Evolutionary conservation across 2,797 vertebrate genomes (phyloP).

Genomic region (Sphenodon punctatus): DNA sequence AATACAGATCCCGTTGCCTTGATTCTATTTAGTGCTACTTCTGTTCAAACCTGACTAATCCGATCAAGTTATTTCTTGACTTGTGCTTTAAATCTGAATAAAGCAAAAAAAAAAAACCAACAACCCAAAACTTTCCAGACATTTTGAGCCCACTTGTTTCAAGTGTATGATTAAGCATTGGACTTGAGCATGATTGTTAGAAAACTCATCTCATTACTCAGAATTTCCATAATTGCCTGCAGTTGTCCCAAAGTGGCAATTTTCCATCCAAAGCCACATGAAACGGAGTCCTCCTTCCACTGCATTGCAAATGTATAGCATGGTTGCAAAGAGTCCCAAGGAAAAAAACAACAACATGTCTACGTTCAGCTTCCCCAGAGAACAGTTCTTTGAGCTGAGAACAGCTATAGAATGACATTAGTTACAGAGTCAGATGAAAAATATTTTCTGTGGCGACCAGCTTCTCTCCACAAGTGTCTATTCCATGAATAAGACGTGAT

Average conservation of each 20-base stretch:
- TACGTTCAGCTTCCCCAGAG: neutral
- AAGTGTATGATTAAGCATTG: conserved; percentile 16
- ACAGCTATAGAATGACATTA: conserved; percentile 1
- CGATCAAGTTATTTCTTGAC: conserved; percentile 59
- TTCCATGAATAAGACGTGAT: neutral
- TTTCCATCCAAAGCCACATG: neutral
- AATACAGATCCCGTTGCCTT: conserved; percentile 38
- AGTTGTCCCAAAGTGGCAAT: neutral
- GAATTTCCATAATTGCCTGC: conserved; percentile 15
- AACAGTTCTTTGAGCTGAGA: conserved; percentile 1
- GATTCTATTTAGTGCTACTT: conserved; percentile 50
- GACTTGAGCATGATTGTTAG: neutral
- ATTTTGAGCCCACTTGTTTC: conserved; percentile 45
- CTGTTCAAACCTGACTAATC: conserved; percentile 59
- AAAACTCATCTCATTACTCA: conserved; percentile 1
- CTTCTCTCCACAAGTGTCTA: conserved; percentile 27
- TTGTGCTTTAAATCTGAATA: conserved; percentile 55
- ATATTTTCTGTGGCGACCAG: conserved; percentile 28
- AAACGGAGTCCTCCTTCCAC: neutral
- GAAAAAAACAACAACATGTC: no score
- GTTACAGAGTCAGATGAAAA: neutral
- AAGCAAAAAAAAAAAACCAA: conserved; percentile 49
- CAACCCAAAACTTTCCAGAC: neutral
- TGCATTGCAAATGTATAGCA: neutral
- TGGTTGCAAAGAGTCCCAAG: neutral